These are phyloP conservation scores for Eurystomus gularis DNA, from an alignment of 2,113 vertebrate species.

Conservation along the genomic window DNA sequence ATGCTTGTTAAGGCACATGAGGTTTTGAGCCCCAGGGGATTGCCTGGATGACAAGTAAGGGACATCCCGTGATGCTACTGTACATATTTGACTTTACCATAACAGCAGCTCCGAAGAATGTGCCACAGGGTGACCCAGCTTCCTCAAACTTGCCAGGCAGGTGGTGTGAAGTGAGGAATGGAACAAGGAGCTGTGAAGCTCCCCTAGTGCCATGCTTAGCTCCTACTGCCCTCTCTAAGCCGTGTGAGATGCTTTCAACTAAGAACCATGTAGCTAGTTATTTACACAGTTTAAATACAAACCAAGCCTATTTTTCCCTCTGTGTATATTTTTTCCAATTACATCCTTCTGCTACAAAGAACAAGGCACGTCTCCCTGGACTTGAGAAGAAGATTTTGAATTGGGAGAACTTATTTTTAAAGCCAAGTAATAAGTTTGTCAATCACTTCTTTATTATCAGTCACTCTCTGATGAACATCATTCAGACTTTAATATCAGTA, in stretches of 20 bases:
- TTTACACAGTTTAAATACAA: conserved; percentile 9
- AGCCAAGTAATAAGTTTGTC: conserved; percentile 70
- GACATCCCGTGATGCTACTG: accelerated
- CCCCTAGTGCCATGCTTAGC: no score
- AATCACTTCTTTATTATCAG: conserved; percentile 72
- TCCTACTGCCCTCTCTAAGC: background rate
- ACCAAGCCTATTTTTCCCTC: background rate
- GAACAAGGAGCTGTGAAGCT: background rate
- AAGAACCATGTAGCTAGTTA: background rate
- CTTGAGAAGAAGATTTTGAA: conserved; percentile 33
- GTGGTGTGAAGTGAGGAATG: background rate
- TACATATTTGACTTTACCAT: accelerated
- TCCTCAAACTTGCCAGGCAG: background rate
- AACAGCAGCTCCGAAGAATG: background rate
- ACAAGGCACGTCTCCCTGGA: background rate
- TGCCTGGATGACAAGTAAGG: background rate
- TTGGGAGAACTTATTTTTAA: conserved; percentile 55
- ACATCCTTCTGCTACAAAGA: conserved; percentile 9
- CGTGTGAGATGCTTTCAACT: background rate
- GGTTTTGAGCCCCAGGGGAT: no score
- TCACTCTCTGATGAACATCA: conserved; percentile 70
- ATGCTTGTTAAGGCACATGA: background rate
- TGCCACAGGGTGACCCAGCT: accelerated
- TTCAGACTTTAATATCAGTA: conserved; percentile 68
- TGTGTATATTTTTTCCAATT: conserved; percentile 15